Evolutionary conservation across 2,888 invertebrate species (phyloP).

Genomic region (Steinernema hermaphroditum): DNA sequence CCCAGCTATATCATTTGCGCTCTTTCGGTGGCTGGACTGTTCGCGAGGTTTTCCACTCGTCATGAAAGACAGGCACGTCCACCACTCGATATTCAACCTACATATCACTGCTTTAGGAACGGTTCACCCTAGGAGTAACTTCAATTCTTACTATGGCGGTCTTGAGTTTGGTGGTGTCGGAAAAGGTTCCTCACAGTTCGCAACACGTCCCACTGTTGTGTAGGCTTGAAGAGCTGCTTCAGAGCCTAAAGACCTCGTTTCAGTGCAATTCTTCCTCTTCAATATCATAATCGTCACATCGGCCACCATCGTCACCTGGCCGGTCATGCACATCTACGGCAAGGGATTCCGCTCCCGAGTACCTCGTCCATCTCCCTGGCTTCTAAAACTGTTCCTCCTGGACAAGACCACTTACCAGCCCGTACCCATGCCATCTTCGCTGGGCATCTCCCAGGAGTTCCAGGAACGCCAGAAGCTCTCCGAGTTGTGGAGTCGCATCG

Average conservation of each 20-base stretch:
- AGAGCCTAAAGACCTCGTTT: conserved; percentile 32
- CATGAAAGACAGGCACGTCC: conserved; percentile 52
- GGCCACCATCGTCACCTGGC: conserved; percentile 54
- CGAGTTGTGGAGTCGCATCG: conserved; percentile 35
- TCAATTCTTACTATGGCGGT: conserved; percentile 60
- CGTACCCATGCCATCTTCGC: neutral
- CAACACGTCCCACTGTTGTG: conserved; percentile 55
- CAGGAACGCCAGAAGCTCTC: neutral
- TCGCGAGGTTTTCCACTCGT: conserved; percentile 56
- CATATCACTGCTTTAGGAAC: conserved; percentile 45
- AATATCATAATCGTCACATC: conserved; percentile 55
- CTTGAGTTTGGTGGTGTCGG: conserved; percentile 56
- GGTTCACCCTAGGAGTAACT: conserved; percentile 60
- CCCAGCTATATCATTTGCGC: conserved; percentile 59
- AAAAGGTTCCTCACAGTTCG: conserved; percentile 60
- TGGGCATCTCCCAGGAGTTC: neutral
- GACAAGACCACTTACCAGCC: neutral
- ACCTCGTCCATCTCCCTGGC: conserved; percentile 1
- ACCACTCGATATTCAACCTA: neutral
- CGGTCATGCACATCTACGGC: conserved; percentile 51
- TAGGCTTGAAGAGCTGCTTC: conserved; percentile 27
- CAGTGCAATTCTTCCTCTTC: conserved; percentile 58
- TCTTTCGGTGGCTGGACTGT: conserved; percentile 55
- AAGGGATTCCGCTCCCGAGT: conserved; percentile 3
- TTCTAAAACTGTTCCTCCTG: conserved; percentile 4